Base-by-base conservation (phyloP, 1,140 invertebrate species). In the Drosophila orosa region DNA sequence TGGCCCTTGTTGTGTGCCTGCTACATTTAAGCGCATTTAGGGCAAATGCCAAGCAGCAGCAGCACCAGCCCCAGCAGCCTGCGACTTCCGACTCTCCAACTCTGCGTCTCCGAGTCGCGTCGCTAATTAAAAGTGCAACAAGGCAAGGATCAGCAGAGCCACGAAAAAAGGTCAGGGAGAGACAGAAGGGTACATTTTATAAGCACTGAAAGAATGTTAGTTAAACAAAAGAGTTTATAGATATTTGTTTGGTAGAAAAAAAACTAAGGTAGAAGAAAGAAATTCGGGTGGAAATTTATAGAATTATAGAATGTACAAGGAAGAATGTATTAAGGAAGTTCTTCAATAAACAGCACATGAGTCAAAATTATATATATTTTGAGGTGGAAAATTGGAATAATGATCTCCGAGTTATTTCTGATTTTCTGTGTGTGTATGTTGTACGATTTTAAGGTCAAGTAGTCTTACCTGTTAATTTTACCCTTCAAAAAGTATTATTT, bases 101-200 rank as follows among this genome's bases (percentile, higher is more conserved):
- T 42, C 47, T 13, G 31, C 22, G 40, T 35, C 55, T 56, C 45
- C 25, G 63, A 67, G 74, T 71, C 84, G 76, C 84, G 79, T 77
- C 77, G 84, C 84, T 87, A 87, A 87, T 87, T 87, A 87, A 87
- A 84, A 89, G 84, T 87, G 84, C 84, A 87, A 89, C 80, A 89
- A 80, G 69, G 72, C 71, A 17, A 17, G 29, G 29, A 58, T 35
- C 39, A 56, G 54, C 15, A 22, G 17, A 19, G 39, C 40, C 44
- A 65, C 12, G 17, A 24, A 33, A 68, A 67, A 55, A 39, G 54
- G 42, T 60, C 22, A 29, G 10, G 42, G 3, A 15, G 37, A 59
- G 33, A 8, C 10, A n/a, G 63, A 3, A 27, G 8, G 19, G 19
- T 42, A 12, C 17, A 54, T 44, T 40, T 3, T 15, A 29, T 5